Conservation (phyloP, 2,113 vertebrate genomes). For the Halcyon senegalensis region DNA sequence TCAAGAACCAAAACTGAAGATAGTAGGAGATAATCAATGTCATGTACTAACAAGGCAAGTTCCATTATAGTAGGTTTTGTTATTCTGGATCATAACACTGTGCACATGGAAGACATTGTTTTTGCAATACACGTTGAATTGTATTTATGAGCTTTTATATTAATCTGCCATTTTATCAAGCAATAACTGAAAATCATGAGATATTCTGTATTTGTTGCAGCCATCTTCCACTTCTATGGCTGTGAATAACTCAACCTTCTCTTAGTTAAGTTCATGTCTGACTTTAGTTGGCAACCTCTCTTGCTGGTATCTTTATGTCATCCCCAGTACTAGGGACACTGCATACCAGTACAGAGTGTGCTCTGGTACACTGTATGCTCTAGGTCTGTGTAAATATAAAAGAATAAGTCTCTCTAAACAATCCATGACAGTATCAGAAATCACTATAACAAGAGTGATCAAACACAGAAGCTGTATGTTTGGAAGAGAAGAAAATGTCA, state of each 20-base stretch:
- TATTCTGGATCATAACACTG: background rate
- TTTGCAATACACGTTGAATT: background rate
- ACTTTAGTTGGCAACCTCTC: background rate
- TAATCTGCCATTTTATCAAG: background rate
- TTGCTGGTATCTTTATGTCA: background rate
- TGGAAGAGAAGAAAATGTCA: background rate
- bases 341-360: background rate
- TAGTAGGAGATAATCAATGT: background rate
- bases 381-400: background rate
- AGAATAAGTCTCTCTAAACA: background rate
- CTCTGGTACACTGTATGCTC: background rate
- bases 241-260: background rate
- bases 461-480: background rate
- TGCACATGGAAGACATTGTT: background rate
- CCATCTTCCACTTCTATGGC: background rate
- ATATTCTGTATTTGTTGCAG: background rate
- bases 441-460: background rate
- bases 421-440: background rate
- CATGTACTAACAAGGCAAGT: background rate
- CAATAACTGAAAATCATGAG: background rate
- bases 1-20: background rate
- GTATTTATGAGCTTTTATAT: background rate
- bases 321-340: fast-evolving
- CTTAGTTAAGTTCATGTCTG: background rate
- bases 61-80: background rate